phyloP scores from a whole-genome alignment of 2,797 vertebrate species.

The Halcyon badia region DNA sequence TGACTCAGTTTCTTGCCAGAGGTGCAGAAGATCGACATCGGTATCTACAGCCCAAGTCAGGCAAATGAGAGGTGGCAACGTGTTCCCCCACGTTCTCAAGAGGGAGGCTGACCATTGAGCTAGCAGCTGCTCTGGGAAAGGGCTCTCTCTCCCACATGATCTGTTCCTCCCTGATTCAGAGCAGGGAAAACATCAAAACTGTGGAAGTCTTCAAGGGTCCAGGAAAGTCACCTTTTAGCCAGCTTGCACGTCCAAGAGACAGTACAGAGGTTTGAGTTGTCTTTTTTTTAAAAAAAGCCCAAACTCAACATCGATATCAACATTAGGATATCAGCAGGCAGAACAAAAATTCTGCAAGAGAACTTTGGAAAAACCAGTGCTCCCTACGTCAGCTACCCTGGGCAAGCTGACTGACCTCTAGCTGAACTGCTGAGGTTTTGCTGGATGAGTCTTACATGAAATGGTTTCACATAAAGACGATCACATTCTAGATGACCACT shows the following conservation, averaged over 20 bases:
- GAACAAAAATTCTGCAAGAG: neutral
- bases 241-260: neutral
- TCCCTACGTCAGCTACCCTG: neutral
- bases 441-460: neutral
- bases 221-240: neutral
- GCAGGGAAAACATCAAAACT: neutral
- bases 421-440: slow-evolving; percentile 24
- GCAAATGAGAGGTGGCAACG: neutral
- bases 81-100: neutral
- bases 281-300: neutral
- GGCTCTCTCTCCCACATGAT: neutral
- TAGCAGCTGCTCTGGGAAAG: neutral
- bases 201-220: neutral
- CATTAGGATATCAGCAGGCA: neutral
- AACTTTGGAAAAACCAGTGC: neutral
- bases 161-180: neutral
- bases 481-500: neutral
- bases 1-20: neutral
- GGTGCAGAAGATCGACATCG: rapidly evolving
- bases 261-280: neutral
- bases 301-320: neutral
- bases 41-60: neutral
- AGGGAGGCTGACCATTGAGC: neutral
- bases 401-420: neutral
- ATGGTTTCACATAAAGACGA: neutral